These are phyloP conservation scores for Chroicocephalus ridibundus DNA, from an alignment of 2,113 vertebrate species.

Conservation along the genomic window DNA sequence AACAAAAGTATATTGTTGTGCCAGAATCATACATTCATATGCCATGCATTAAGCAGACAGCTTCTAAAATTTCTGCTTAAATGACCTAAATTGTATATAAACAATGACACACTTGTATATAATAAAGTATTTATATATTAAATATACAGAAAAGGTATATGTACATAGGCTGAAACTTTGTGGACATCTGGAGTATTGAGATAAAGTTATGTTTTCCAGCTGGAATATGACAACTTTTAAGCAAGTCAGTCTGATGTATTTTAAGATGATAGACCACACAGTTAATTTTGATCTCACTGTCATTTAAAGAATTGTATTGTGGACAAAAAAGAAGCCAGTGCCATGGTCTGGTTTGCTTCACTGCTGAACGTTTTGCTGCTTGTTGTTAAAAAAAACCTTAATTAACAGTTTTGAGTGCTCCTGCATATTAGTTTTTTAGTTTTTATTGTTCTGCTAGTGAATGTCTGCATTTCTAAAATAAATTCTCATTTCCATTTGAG, in stretches of 20 bases:
- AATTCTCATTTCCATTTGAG: neutral
- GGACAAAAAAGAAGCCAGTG: neutral
- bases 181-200: neutral
- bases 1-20: slow-evolving; percentile 17
- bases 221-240: neutral
- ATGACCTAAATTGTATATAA: neutral
- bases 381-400: neutral
- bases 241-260: neutral
- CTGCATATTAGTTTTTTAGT: neutral
- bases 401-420: neutral
- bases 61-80: slow-evolving; percentile 31
- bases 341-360: neutral
- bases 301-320: neutral
- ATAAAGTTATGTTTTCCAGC: neutral
- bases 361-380: neutral
- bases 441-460: neutral
- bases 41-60: slow-evolving; percentile 9
- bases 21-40: neutral
- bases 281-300: neutral
- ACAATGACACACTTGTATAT: neutral
- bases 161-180: neutral
- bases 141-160: slow-evolving; percentile 41
- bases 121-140: neutral
- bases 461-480: neutral
- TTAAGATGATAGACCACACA: neutral